Conservation (phyloP, 2,113 vertebrate genomes). For the Paramormyrops kingsleyae region DNA sequence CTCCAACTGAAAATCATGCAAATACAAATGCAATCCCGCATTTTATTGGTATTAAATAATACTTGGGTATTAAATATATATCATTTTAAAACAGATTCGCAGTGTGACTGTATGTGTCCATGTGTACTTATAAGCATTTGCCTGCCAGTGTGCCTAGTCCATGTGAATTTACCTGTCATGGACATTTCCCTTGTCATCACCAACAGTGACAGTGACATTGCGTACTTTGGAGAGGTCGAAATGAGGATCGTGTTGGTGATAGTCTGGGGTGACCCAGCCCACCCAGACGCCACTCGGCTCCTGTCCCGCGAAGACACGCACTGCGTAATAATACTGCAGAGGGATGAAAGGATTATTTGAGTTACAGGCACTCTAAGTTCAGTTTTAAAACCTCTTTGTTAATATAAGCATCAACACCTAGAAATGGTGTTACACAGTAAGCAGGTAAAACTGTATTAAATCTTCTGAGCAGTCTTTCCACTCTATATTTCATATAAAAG, state of each 20-base stretch:
- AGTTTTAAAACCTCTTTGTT: slow-evolving; percentile 2
- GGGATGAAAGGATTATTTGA: background rate
- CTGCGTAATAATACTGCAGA: slow-evolving; percentile 80
- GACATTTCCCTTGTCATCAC: slow-evolving; percentile 84
- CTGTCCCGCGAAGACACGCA: slow-evolving; percentile 81
- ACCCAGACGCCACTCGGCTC: slow-evolving; percentile 81
- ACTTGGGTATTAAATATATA: background rate
- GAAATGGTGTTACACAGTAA: background rate
- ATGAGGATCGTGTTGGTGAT: slow-evolving; percentile 78
- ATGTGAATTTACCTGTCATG: slow-evolving; percentile 72
- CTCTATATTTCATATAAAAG: background rate
- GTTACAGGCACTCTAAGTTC: background rate
- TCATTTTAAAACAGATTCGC: background rate
- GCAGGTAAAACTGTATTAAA: background rate
- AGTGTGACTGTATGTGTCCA: background rate
- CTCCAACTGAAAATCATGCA: no score
- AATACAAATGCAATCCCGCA: no score
- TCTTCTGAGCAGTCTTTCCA: background rate
- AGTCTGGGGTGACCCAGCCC: slow-evolving; percentile 88
- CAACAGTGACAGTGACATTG: slow-evolving; percentile 80
- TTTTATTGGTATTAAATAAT: background rate
- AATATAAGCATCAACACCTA: background rate
- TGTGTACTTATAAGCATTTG: background rate
- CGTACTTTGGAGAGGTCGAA: slow-evolving; percentile 83
- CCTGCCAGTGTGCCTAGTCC: background rate